phyloP scores from a whole-genome alignment of 2,888 invertebrate species.

The Drosophila mercatorum region DNA sequence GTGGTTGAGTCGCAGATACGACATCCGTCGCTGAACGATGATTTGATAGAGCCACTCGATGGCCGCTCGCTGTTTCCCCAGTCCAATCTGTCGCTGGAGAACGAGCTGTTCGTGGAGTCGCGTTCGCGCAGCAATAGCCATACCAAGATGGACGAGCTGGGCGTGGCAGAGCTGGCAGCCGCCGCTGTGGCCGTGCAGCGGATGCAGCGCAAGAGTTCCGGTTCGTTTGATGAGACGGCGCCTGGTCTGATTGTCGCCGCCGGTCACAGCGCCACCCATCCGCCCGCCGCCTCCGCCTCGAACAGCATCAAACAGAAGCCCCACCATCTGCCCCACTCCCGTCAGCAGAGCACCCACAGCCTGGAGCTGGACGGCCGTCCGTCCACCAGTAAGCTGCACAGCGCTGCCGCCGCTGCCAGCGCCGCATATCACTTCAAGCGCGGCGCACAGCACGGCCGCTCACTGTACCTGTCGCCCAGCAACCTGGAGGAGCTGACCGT shows the following conservation, averaged over 20 bases:
- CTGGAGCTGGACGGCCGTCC: conserved; percentile 83
- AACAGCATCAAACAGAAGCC: conserved; percentile 81
- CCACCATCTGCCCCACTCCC: conserved; percentile 74
- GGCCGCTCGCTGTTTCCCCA: conserved; percentile 75
- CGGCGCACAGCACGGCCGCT: conserved; percentile 83
- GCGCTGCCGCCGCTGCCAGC: conserved; percentile 81
- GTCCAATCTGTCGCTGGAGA: conserved; percentile 83
- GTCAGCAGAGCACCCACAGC: conserved; percentile 84
- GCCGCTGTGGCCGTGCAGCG: conserved; percentile 68
- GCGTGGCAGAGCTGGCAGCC: conserved; percentile 72
- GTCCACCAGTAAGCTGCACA: conserved; percentile 81
- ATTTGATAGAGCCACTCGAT: conserved; percentile 80
- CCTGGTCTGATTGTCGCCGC: conserved; percentile 42
- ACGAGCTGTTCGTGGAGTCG: conserved; percentile 83
- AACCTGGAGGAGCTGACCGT: conserved; percentile 84
- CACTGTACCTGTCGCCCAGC: conserved; percentile 84
- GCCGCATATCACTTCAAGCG: conserved; percentile 83
- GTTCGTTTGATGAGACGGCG: conserved; percentile 81
- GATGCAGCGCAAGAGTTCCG: conserved; percentile 76
- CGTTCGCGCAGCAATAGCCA: conserved; percentile 84
- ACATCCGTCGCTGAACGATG: conserved; percentile 84
- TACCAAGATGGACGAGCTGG: conserved; percentile 83
- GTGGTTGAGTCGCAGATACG: conserved; percentile 82
- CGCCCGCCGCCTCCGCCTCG: conserved; percentile 67
- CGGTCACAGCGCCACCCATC: conserved; percentile 72